Conservation (phyloP, 2,113 vertebrate species). For the Ameiurus melas region DNA sequence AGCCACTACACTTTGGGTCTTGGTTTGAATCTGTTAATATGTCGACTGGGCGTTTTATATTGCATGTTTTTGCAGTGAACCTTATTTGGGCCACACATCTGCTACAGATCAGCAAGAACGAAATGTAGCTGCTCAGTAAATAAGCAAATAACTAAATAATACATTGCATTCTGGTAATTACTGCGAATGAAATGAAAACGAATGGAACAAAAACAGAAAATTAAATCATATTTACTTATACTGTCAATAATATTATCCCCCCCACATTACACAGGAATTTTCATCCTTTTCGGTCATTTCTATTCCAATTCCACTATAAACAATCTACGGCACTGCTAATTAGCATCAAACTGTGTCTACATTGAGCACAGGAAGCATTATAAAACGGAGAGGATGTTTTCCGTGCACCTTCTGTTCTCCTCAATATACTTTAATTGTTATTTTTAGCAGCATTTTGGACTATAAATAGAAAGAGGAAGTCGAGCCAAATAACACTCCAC, state of each 20-base stretch:
- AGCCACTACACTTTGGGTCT: no score
- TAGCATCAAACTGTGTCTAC: neutral
- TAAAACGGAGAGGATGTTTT: conserved; percentile 51
- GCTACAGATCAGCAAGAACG: neutral
- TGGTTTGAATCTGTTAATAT: neutral
- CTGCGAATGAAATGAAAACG: neutral
- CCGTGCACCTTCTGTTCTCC: conserved; percentile 52
- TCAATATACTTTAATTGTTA: conserved; percentile 52
- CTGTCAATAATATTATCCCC: no score
- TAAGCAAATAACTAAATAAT: neutral
- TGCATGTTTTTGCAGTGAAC: neutral
- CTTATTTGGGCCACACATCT: neutral
- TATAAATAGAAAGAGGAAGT: conserved; percentile 73
- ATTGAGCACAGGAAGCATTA: conserved; percentile 23
- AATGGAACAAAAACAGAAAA: neutral
- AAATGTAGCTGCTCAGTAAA: neutral
- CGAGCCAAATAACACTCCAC: conserved; percentile 61
- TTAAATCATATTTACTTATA: neutral
- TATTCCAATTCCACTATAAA: neutral
- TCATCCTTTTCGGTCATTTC: neutral
- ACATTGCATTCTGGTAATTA: neutral
- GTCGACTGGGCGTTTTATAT: neutral
- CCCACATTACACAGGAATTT: neutral
- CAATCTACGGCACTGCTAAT: neutral
- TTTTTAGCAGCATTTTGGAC: conserved; percentile 45